These are phyloP conservation scores for Oncorhynchus kisutch DNA, from an alignment of 2,113 vertebrate species.

Conservation along the genomic window DNA sequence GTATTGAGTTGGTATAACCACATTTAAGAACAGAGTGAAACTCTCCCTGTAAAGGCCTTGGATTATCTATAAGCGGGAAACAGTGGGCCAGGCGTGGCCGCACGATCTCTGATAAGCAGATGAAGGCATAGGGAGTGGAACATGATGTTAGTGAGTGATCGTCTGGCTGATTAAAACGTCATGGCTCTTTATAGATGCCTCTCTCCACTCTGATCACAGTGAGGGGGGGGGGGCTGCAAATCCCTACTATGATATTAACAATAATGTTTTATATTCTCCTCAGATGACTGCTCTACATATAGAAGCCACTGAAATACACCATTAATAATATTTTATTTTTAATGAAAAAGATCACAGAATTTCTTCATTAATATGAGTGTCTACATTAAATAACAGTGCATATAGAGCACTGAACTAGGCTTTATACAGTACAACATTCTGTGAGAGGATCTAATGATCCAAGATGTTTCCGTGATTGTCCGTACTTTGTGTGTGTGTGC, in stretches of 20 bases:
- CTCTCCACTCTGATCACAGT: conserved; percentile 70
- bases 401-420: not conserved
- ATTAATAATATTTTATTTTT: too few relatives aligned
- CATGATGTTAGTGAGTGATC: conserved; percentile 71
- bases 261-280: too few relatives aligned
- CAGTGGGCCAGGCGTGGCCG: conserved; percentile 57
- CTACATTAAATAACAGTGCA: not conserved
- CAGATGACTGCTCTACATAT: too few relatives aligned
- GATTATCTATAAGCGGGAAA: conserved; percentile 56
- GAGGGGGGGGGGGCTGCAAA: conserved; percentile 55
- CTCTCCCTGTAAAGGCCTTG: conserved; percentile 66
- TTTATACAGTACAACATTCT: not conserved
- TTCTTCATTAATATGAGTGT: too few relatives aligned
- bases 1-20: conserved; percentile 58
- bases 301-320: too few relatives aligned
- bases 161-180: conserved; percentile 73
- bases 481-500: not conserved
- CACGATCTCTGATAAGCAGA: conserved; percentile 70
- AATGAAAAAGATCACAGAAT: too few relatives aligned
- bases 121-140: conserved; percentile 69
- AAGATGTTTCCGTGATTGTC: conserved; percentile 36
- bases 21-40: conserved; percentile 63
- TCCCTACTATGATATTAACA: too few relatives aligned
- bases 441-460: not conserved
- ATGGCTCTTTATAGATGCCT: conserved; percentile 73